phyloP scores from a whole-genome alignment of 2,113 vertebrate species.

The Urocynchramus pylzowi region DNA sequence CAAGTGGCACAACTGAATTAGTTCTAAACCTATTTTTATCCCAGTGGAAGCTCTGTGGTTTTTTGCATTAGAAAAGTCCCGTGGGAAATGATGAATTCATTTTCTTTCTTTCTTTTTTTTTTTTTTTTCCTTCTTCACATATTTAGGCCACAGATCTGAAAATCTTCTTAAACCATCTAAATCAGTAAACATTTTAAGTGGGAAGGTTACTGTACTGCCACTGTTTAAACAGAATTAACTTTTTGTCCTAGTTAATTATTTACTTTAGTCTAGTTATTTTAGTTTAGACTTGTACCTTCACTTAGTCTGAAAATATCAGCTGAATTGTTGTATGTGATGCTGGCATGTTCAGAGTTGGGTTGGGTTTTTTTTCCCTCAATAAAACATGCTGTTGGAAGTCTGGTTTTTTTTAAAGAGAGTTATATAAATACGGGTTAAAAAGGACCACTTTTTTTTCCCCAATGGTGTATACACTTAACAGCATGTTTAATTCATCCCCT shows the following conservation, averaged over 20 bases:
- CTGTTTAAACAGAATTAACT: neutral
- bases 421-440: neutral
- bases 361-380: accelerated
- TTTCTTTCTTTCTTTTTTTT: neutral
- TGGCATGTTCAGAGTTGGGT: neutral
- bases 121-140: neutral
- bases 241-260: neutral
- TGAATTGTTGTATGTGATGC: neutral
- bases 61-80: neutral
- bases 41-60: neutral
- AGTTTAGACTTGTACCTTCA: neutral
- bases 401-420: neutral
- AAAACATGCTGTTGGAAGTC: neutral
- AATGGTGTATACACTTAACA: neutral
- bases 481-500: neutral
- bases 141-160: neutral
- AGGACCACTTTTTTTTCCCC: neutral
- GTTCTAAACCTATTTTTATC: neutral
- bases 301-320: neutral
- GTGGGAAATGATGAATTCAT: neutral
- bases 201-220: neutral
- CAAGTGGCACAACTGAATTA: neutral
- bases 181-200: neutral
- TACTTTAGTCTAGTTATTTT: neutral
- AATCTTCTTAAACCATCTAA: neutral